Percentiles rank a stretch among this genome's conserved stretches.
Evolutionary conservation across 2,888 invertebrate genomes (phyloP).

Genomic region (Clitarchus hookeri): DNA sequence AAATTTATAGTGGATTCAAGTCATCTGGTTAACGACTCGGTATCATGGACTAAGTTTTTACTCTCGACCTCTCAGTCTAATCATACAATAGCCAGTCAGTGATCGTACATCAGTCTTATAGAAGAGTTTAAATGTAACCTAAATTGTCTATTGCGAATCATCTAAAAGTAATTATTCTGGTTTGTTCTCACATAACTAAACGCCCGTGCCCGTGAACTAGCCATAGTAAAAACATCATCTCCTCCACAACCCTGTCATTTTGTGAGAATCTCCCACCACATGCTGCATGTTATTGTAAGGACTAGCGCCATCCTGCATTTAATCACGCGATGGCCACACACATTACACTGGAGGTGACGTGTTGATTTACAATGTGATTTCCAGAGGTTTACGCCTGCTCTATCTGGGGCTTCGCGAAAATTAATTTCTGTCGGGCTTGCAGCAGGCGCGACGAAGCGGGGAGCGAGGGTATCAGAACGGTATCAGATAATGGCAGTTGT

Average conservation of each 20-base stretch:
- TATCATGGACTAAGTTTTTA: too few relatives aligned
- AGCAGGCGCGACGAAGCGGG: not conserved
- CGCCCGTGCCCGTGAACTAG: not conserved
- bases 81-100: too few relatives aligned
- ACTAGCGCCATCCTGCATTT: not conserved
- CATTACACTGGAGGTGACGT: not conserved
- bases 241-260: not conserved
- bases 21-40: too few relatives aligned
- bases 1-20: too few relatives aligned
- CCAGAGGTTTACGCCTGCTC: not conserved
- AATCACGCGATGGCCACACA: constrained; percentile 1
- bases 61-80: too few relatives aligned
- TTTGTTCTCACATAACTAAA: too few relatives aligned
- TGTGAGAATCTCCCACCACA: not conserved
- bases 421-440: not conserved
- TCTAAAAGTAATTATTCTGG: too few relatives aligned
- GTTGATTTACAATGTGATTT: not conserved
- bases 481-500: constrained; percentile 9
- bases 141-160: too few relatives aligned
- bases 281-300: not conserved
- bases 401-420: constrained; percentile 3
- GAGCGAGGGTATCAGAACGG: not conserved
- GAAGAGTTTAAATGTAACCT: too few relatives aligned
- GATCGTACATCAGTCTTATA: too few relatives aligned
- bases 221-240: not conserved